These are phyloP conservation scores for Prietella phreatophila DNA, from an alignment of 2,113 vertebrate genomes.

Conservation along the genomic window DNA sequence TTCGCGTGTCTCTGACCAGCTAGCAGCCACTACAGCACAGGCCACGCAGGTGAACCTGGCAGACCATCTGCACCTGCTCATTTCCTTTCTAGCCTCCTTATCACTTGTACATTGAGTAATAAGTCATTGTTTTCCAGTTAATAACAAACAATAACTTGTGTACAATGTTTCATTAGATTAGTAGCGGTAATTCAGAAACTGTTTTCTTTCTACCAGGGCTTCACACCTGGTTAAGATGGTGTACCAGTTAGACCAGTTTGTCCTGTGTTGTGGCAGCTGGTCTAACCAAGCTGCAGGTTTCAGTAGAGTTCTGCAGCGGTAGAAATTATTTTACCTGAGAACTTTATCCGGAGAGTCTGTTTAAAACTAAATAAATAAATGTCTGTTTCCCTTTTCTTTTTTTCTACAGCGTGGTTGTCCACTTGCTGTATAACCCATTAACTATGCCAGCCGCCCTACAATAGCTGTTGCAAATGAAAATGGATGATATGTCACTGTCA, in stretches of 20 bases:
- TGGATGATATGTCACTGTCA: constrained; percentile 98
- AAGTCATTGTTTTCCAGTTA: neutral
- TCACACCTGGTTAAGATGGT: neutral
- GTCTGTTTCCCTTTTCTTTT: neutral
- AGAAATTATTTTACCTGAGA: neutral
- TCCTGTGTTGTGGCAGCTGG: neutral
- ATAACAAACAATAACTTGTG: neutral
- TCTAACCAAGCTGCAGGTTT: neutral
- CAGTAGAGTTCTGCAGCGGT: too few species aligned
- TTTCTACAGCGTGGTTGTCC: constrained; percentile 60
- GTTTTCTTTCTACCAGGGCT: neutral
- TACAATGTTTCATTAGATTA: neutral
- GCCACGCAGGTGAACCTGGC: neutral
- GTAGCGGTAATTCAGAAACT: neutral
- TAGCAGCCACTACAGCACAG: neutral
- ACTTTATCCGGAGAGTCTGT: too few species aligned
- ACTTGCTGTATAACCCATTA: constrained; percentile 70
- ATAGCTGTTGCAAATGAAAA: constrained; percentile 95
- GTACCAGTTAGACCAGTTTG: neutral
- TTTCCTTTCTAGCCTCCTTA: neutral
- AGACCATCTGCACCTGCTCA: neutral
- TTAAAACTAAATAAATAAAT: neutral
- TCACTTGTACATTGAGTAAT: neutral
- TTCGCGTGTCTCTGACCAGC: neutral
- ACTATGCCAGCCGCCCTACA: constrained; percentile 53